Base-by-base conservation (phyloP, 2,888 invertebrate species). In the Drosophila recens region DNA sequence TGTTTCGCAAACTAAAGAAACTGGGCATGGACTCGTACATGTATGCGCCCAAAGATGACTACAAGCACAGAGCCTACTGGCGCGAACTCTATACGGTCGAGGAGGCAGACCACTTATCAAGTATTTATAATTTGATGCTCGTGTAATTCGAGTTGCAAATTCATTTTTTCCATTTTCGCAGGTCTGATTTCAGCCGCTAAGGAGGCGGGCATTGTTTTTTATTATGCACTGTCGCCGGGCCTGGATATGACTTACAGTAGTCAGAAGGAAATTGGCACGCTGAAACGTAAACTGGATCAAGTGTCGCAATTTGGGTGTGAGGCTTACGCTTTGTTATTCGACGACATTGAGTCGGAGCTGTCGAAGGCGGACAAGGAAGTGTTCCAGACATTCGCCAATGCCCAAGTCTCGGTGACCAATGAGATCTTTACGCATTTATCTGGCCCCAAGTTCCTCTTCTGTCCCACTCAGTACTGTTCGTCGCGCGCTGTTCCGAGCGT, bases 21-120 rank as follows among this genome's bases (percentile, higher is more conserved):
- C 97, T 98, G 96, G 98, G 97, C 9, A 96, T 99, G 96, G 98
- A 98, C 90, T 98, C 98, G 20, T 99, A 99, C 92, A 95, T 99
- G 46, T 99, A 99, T 92, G 99, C 99, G 2, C 99, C 99, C 1
- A 99, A 99, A 93, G 99, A 99, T 93, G 99, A 99, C 92, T 98
- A 98, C 93, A 99, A 99, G 91, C 99, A 99, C 91, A 94, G 99
- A 27, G 98, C 98, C 0, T 98, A 97, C 92, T 99, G 99, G 99
- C 93, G 99, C 59, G 98, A 99, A 90, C 93, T 98, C 20, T 99
- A 99, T 91, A 98, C 98, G 0, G 98, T 98, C 0, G 99, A 99
- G 91, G 99, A 99, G 93, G 98, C 98, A 8, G 99, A 98, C 90
- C 98, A 98, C 91, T 93, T 99, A 30, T 97, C 97, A 0, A 94